These are phyloP conservation scores for Tricholauxania praeusta DNA, from an alignment of 2,888 invertebrate genomes.

Conservation along the genomic window DNA sequence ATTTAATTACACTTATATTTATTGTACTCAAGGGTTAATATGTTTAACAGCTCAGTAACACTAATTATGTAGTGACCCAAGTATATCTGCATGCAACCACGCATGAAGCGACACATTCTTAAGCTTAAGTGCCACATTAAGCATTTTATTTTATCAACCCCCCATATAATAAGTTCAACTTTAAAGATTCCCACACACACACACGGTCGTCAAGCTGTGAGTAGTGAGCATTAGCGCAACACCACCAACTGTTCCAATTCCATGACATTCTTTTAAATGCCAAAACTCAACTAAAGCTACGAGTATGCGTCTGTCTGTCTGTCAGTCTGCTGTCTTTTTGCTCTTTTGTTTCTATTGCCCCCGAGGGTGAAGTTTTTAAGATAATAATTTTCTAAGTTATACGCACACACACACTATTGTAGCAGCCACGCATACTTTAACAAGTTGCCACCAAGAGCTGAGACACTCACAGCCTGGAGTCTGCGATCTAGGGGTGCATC, in stretches of 20 bases:
- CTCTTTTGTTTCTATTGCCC: slow-evolving; percentile 52
- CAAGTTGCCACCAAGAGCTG: slow-evolving; percentile 11
- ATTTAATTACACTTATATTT: no score
- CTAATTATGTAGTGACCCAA: no score
- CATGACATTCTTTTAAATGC: slow-evolving; percentile 14
- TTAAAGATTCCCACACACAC: no score
- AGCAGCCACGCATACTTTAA: slow-evolving; percentile 9
- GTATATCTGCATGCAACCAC: no score
- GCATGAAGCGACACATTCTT: no score
- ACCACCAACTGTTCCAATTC: slow-evolving; percentile 20
- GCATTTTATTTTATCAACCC: no score
- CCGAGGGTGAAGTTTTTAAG: slow-evolving; percentile 62
- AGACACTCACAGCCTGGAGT: slow-evolving; percentile 10
- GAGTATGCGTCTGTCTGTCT: slow-evolving; percentile 11
- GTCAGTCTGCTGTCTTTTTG: slow-evolving; percentile 23
- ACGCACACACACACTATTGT: slow-evolving; percentile 2
- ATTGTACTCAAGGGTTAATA: no score
- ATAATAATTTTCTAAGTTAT: slow-evolving; percentile 60
- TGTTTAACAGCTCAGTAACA: no score
- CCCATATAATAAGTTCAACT: no score
- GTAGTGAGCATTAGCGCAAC: not conserved
- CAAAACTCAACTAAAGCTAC: not conserved
- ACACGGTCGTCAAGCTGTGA: no score
- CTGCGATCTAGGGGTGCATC: no score
- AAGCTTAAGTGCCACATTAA: no score